phyloP scores from a whole-genome alignment of 2,888 invertebrate genomes.

The Parnassius smintheus region DNA sequence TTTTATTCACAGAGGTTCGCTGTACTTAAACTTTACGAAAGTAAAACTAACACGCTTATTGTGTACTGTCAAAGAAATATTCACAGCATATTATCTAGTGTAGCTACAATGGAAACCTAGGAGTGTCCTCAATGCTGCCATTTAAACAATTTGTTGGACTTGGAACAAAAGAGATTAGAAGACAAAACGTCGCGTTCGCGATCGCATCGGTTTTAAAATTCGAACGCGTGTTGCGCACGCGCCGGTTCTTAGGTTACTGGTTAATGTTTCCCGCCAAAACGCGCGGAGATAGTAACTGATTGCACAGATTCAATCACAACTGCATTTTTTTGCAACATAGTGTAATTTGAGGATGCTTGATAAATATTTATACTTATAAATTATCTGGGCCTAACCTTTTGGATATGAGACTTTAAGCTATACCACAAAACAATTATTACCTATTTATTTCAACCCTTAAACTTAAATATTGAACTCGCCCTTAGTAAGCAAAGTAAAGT shows the following conservation, averaged over 20 bases:
- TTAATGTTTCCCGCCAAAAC: conserved; percentile 73
- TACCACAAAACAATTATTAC: too few relatives aligned
- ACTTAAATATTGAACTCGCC: too few relatives aligned
- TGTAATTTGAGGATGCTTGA: too few relatives aligned
- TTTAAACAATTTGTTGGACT: conserved; percentile 61
- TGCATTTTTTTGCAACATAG: conserved; percentile 11
- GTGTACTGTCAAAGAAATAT: conserved; percentile 66
- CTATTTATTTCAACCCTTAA: too few relatives aligned
- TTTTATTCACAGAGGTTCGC: conserved; percentile 52
- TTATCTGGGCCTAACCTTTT: too few relatives aligned
- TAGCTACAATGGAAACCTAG: conserved; percentile 68
- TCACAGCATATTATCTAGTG: conserved; percentile 72
- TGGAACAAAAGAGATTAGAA: conserved; percentile 63
- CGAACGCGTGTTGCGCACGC: conserved; percentile 76
- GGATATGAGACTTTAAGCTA: too few relatives aligned
- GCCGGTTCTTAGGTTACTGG: conserved; percentile 68
- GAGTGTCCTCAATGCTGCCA: conserved; percentile 75
- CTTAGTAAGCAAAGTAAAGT: too few relatives aligned
- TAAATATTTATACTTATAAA: too few relatives aligned
- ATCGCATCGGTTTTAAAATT: conserved; percentile 60
- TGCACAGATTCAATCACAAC: conserved; percentile 62
- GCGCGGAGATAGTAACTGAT: conserved; percentile 57
- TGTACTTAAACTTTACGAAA: conserved; percentile 66
- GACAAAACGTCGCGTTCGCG: conserved; percentile 74
- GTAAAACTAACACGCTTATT: conserved; percentile 77